Conservation (phyloP, 2,888 invertebrate genomes). For the Andricus curvator region DNA sequence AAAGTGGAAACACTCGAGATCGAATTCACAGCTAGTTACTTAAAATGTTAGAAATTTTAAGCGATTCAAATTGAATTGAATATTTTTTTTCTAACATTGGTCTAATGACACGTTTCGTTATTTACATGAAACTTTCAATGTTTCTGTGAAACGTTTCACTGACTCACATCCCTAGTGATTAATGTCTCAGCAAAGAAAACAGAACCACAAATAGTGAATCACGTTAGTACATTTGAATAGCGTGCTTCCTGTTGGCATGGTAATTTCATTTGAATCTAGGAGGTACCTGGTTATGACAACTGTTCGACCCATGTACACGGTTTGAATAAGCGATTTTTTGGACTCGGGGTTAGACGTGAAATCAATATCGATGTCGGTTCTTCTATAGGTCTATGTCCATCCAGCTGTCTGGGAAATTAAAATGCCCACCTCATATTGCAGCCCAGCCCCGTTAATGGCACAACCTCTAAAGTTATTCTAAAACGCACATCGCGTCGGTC, state of each 20-base stretch:
- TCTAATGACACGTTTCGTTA: too few species aligned
- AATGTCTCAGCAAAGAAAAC: too few species aligned
- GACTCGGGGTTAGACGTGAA: conserved; percentile 41
- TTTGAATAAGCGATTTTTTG: conserved; percentile 45
- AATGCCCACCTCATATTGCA: conserved; percentile 62
- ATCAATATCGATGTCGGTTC: conserved; percentile 49
- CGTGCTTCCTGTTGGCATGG: conserved; percentile 26
- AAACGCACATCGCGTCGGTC: conserved; percentile 72
- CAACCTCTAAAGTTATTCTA: conserved; percentile 71
- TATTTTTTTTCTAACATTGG: too few species aligned
- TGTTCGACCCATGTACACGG: conserved; percentile 30
- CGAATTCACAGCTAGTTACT: too few species aligned
- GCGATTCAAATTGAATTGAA: too few species aligned
- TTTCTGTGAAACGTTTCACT: too few species aligned
- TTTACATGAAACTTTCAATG: too few species aligned
- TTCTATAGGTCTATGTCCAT: conserved; percentile 2
- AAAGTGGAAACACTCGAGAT: too few species aligned
- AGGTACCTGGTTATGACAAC: conserved; percentile 18
- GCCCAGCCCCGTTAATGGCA: conserved; percentile 66
- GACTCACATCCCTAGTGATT: too few species aligned
- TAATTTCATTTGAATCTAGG: not conserved
- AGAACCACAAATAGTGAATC: not conserved
- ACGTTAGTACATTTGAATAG: conserved; percentile 26
- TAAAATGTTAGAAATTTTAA: too few species aligned
- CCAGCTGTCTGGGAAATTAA: conserved; percentile 48